phyloP scores from a whole-genome alignment of 2,888 invertebrate species.

The Didymodactylos carnosus region DNA sequence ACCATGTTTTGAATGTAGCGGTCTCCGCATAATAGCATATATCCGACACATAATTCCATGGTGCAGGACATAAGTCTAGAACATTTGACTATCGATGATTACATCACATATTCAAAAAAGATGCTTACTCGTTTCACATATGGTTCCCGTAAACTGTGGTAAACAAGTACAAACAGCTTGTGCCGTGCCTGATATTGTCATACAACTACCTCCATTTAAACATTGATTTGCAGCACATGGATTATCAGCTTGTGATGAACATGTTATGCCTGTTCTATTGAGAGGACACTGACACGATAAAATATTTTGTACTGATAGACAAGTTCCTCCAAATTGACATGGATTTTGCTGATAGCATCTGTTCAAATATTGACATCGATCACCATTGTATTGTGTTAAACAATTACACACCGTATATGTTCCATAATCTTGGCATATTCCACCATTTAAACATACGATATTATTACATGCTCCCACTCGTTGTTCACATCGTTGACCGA shows the following conservation, averaged over 20 bases:
- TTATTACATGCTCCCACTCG: neutral
- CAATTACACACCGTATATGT: constrained; percentile 1
- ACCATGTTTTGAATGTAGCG: too few species aligned
- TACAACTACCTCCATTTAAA: neutral
- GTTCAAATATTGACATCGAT: constrained; percentile 1
- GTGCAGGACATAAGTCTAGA: too few species aligned
- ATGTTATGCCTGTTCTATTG: constrained; percentile 8
- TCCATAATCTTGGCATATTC: constrained; percentile 5
- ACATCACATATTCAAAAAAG: too few species aligned
- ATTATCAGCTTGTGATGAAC: neutral
- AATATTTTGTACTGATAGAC: neutral
- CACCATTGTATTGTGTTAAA: neutral
- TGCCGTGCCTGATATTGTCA: neutral
- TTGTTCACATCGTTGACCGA: constrained; percentile 4
- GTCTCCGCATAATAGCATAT: too few species aligned
- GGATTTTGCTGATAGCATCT: constrained; percentile 4
- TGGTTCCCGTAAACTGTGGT: neutral
- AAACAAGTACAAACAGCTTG: neutral
- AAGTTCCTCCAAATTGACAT: constrained; percentile 12
- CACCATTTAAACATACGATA: constrained; percentile 7
- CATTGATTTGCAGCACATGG: neutral
- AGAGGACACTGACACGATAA: constrained; percentile 6
- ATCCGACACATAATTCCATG: too few species aligned
- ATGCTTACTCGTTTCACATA: neutral
- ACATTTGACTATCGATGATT: too few species aligned